Evolutionary conservation across 1,140 invertebrate species (phyloP), one percentile per base, ranked within the genome.

Genomic region (Drosophila tsacasi): DNA sequence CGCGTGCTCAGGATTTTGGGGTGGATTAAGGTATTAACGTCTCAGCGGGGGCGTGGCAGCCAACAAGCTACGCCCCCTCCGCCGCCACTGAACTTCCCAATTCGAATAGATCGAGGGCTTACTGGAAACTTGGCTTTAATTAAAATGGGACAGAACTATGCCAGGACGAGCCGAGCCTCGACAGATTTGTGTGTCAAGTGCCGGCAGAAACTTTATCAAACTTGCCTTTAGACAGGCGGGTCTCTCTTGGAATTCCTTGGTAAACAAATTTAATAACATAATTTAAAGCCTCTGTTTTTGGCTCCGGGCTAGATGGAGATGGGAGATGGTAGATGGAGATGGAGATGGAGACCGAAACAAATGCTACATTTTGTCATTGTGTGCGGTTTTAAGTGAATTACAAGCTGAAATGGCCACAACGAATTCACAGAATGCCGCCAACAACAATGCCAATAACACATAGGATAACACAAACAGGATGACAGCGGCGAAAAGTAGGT

Each of bases 321-420:
- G 30, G 19, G 15, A 55, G 19, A 55, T 10, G 52, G 27, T 7
- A 55, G 30, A 32, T 32, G 30, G 10, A 55, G n/a, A 21, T 7
- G 61, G 37, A 39, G 9, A 32, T 25, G 39, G 17, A 27, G 46
- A 27, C 30, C 44, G 65, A 72, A 59, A 37, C 71, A 58, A 72
- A 62, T 66, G 30, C 54, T 78, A 87, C 49, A 72, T 76, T 67
- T 79, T 87, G 84, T 81, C 84, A 68, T 84, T 84, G 74, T 90
- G 64, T 90, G 79, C 68, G 79, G 79, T 74, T 89, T 90, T 76
- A 90, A 82, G 86, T 89, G 83, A 89, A 89, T 89, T 90, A 89
- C 85, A 89, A 85, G 69, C 75, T 83, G 69, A 83, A 74, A 69
- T 67, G 50, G 60, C 81, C 77, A 64, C 74, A 85, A 78, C 83